Base-by-base conservation (phyloP, 2,888 invertebrate genomes). In the Drosophila kambysellisi region DNA sequence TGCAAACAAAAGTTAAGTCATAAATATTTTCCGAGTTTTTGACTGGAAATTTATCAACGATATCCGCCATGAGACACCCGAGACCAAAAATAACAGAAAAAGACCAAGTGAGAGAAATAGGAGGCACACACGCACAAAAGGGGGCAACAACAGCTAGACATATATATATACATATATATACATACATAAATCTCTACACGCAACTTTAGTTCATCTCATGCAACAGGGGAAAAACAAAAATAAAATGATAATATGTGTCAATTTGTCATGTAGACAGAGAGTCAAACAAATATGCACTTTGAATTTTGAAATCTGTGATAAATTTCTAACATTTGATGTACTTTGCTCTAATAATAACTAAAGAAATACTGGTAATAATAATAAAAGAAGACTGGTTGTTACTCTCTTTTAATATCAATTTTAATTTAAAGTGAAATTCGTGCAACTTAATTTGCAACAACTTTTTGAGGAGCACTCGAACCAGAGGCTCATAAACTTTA, bases 21-120 rank as follows among this genome's bases (percentile, higher is more conserved):
- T 88, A 88, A 88, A 88, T 88, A 90, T 88, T 90, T 88, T 90
- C 89, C 83, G 81, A 88, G 82, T 83, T 90, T 86, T 83, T 83
- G 87, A 90, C 87, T 90, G 79, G 74, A 88, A 90, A 88, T 88
- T 88, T 88, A 90, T 88, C 88, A 88, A 88, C 90, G 90, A 88
- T 88, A 88, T 90, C 88, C 90, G 78, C 77, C 75, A 76, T 58
- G 70, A 72, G 79, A 68, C 69, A 73, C 68, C 29, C 6, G 5
- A n/a, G 6, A 2, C 12, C 41, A 32, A 30, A 41, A 20, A 32
- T 29, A 57, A 7, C 25, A 51, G 7, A 17, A 1, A 17, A 1
- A 25, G 0, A 11, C 37, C 3, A 11, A 54, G 29, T 15, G n/a
- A n/a, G 29, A 48, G 61, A 66, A 57, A 64, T 51, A 66, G 35